phyloP scores from a whole-genome alignment of 2,888 invertebrate species.

The Lasioglossum villosulum region DNA sequence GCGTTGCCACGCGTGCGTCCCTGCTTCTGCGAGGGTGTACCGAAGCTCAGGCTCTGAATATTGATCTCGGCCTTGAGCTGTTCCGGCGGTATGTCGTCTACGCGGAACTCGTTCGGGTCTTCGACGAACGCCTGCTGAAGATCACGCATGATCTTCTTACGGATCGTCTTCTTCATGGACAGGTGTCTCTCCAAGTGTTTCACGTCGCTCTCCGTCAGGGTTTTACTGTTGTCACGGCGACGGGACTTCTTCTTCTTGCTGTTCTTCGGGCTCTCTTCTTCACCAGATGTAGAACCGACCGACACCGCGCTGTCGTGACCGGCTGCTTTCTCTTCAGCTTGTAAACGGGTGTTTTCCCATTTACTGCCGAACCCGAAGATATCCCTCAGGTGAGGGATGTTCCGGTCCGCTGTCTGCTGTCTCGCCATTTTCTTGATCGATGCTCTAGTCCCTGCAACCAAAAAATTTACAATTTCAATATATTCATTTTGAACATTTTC shows the following conservation, averaged over 20 bases:
- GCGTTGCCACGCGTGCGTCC: slow-evolving; percentile 84
- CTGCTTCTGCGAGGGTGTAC: slow-evolving; percentile 84
- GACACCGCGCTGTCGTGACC: slow-evolving; percentile 84
- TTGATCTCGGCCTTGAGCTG: slow-evolving; percentile 89
- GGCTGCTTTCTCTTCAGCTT: slow-evolving; percentile 80
- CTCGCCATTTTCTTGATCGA: slow-evolving; percentile 73
- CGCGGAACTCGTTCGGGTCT: slow-evolving; percentile 90
- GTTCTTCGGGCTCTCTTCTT: slow-evolving; percentile 84
- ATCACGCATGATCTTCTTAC: slow-evolving; percentile 94
- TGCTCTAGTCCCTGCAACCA: not conserved
- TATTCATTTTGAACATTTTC: too few relatives aligned
- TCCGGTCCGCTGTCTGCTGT: slow-evolving; percentile 88
- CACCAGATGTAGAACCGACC: slow-evolving; percentile 83
- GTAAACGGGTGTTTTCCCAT: slow-evolving; percentile 79
- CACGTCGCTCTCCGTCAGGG: slow-evolving; percentile 88
- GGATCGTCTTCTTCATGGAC: slow-evolving; percentile 94
- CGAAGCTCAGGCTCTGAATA: slow-evolving; percentile 89
- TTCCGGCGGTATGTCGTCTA: slow-evolving; percentile 89
- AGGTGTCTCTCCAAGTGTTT: slow-evolving; percentile 92
- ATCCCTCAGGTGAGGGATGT: slow-evolving; percentile 91
- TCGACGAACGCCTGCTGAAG: slow-evolving; percentile 91
- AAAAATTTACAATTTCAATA: not conserved
- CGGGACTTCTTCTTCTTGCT: slow-evolving; percentile 87
- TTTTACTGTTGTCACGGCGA: slow-evolving; percentile 90
- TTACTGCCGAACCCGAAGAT: slow-evolving; percentile 88